Evolutionary conservation across 2,797 vertebrate genomes (phyloP).

Genomic region (Erithacus rubecula): DNA sequence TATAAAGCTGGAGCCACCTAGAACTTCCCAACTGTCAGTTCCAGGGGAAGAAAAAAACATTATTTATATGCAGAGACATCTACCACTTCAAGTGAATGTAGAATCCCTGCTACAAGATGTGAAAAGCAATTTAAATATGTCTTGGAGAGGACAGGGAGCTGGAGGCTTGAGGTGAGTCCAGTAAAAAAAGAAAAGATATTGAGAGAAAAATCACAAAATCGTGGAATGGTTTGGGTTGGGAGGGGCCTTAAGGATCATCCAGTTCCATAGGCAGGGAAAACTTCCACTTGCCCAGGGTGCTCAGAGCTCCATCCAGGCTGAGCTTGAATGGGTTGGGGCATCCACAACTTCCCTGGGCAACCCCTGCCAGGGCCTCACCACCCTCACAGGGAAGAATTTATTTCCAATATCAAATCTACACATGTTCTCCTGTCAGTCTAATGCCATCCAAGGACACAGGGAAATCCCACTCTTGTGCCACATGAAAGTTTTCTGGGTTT

Average conservation of each 20-base stretch:
- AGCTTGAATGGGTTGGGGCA: not conserved
- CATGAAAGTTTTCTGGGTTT: fast-evolving
- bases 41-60: not conserved
- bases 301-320: not conserved
- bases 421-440: not conserved
- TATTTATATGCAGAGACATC: conserved; percentile 2
- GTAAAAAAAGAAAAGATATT: not conserved
- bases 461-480: not conserved
- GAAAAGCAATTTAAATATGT: not conserved
- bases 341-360: not conserved
- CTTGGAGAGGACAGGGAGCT: not conserved
- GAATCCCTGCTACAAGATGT: not conserved
- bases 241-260: not conserved
- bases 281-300: not conserved
- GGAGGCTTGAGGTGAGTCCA: not conserved
- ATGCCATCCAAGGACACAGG: no score
- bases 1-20: conserved; percentile 40
- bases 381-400: not conserved
- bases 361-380: not conserved
- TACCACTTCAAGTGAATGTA: not conserved
- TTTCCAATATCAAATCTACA: not conserved
- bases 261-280: not conserved
- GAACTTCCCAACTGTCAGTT: conserved; percentile 21
- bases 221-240: not conserved
- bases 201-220: not conserved